Evolutionary conservation across 2,113 vertebrate species (phyloP).

Genomic region (Zosterops pallidus): DNA sequence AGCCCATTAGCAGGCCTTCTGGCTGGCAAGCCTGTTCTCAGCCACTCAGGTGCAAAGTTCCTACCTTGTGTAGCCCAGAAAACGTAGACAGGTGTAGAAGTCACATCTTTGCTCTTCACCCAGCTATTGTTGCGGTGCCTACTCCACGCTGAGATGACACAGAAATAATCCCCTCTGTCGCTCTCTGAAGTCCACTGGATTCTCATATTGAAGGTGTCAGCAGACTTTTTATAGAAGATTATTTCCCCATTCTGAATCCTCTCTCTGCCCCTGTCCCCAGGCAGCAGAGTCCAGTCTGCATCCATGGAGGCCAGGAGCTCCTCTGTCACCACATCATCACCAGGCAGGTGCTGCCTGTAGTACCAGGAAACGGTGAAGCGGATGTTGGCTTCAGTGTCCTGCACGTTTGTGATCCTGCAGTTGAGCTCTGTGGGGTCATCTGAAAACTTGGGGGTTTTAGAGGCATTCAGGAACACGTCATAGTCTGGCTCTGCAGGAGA

Average conservation of each 20-base stretch:
- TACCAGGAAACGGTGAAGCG: conserved; percentile 85
- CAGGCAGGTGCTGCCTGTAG: conserved; percentile 63
- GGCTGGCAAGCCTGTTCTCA: background rate
- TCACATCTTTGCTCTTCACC: conserved; percentile 77
- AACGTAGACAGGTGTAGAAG: conserved; percentile 74
- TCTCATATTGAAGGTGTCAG: conserved; percentile 83
- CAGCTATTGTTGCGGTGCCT: conserved; percentile 74
- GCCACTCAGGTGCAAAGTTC: background rate
- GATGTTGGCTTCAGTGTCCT: conserved; percentile 45
- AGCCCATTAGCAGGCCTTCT: background rate
- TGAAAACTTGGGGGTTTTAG: conserved; percentile 74
- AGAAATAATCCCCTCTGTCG: conserved; percentile 87
- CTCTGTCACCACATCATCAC: background rate
- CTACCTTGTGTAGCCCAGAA: conserved; percentile 86
- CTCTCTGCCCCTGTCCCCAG: conserved; percentile 72
- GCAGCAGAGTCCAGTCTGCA: conserved; percentile 79
- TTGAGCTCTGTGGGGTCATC: conserved; percentile 86
- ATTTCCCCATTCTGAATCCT: conserved; percentile 79
- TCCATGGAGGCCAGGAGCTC: conserved; percentile 81
- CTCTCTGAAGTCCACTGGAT: conserved; percentile 85
- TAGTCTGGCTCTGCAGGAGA: conserved; percentile 79
- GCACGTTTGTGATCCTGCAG: conserved; percentile 76
- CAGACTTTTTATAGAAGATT: conserved; percentile 76
- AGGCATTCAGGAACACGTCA: conserved; percentile 74
- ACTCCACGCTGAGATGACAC: conserved; percentile 82